These are phyloP conservation scores for Ptilodon capucinus DNA, from an alignment of 2,888 invertebrate species.

Conservation along the genomic window DNA sequence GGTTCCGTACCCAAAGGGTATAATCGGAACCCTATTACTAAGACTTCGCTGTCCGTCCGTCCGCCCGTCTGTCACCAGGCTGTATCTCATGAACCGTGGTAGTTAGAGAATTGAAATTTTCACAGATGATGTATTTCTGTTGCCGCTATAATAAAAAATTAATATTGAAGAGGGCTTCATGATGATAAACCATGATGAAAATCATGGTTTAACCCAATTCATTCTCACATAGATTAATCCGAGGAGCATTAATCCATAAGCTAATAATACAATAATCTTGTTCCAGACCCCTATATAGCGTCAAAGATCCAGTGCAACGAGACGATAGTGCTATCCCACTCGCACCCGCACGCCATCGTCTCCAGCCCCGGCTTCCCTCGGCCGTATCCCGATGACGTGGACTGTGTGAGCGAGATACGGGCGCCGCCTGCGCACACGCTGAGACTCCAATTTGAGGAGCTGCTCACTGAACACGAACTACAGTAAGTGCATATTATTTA, in stretches of 20 bases:
- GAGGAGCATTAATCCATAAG: conserved; percentile 2
- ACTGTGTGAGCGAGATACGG: conserved; percentile 87
- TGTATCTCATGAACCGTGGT: too few relatives aligned
- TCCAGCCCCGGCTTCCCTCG: conserved; percentile 92
- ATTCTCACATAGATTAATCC: not conserved
- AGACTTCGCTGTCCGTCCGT: too few relatives aligned
- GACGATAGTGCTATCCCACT: conserved; percentile 84
- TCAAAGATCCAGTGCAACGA: conserved; percentile 84
- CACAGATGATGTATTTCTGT: too few relatives aligned
- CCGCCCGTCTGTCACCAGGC: too few relatives aligned
- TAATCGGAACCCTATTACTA: too few relatives aligned
- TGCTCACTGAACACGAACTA: conserved; percentile 89
- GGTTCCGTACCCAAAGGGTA: too few relatives aligned
- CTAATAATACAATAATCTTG: conserved; percentile 17
- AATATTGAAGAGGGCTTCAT: too few relatives aligned
- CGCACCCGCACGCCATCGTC: conserved; percentile 85
- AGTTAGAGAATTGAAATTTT: too few relatives aligned
- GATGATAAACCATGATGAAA: too few relatives aligned
- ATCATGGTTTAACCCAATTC: too few relatives aligned
- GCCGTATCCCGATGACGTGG: conserved; percentile 88
- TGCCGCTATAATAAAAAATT: too few relatives aligned
- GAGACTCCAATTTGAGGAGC: conserved; percentile 88
- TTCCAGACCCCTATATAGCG: conserved; percentile 69
- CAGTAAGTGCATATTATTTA: conserved; percentile 86
- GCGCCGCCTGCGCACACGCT: conserved; percentile 88